Evolutionary conservation across 2,113 vertebrate species (phyloP).

Genomic region (Mobula birostris): DNA sequence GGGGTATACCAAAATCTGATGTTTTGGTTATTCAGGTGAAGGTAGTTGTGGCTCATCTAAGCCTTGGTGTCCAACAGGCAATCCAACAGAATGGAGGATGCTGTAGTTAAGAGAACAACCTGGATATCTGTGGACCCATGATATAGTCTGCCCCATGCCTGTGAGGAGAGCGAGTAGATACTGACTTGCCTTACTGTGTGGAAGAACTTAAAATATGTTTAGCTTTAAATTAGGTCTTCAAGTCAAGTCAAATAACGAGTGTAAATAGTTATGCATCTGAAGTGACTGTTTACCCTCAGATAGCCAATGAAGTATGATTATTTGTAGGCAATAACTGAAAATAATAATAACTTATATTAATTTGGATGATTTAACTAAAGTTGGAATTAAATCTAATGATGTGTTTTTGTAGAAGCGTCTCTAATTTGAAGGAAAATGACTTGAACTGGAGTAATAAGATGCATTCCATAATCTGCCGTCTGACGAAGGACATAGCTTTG

Average conservation of each 20-base stretch:
- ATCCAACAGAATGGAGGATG: not conserved
- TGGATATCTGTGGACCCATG: not conserved
- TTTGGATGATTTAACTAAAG: not conserved
- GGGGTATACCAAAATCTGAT: not conserved
- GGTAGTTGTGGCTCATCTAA: not conserved
- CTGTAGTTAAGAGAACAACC: not conserved
- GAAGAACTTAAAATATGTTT: not conserved
- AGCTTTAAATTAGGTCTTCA: not conserved
- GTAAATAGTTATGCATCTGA: not conserved
- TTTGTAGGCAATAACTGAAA: not conserved
- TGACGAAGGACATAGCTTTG: conserved; percentile 18
- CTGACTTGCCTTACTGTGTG: not conserved
- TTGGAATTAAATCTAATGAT: not conserved
- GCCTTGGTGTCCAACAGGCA: not conserved
- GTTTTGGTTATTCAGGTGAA: not conserved
- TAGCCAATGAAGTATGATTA: not conserved
- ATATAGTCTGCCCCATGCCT: too few species aligned
- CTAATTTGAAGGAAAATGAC: conserved; percentile 44
- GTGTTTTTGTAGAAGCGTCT: conserved; percentile 32
- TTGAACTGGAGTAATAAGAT: conserved; percentile 38
- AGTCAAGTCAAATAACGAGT: not conserved
- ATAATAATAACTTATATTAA: not conserved
- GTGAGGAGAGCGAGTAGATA: not conserved
- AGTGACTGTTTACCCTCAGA: not conserved
- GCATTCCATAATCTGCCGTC: not conserved